Percentiles rank a stretch among this genome's conserved stretches.
phyloP scores from a whole-genome alignment of 2,113 vertebrate species.

The Oncorhynchus tshawytscha region DNA sequence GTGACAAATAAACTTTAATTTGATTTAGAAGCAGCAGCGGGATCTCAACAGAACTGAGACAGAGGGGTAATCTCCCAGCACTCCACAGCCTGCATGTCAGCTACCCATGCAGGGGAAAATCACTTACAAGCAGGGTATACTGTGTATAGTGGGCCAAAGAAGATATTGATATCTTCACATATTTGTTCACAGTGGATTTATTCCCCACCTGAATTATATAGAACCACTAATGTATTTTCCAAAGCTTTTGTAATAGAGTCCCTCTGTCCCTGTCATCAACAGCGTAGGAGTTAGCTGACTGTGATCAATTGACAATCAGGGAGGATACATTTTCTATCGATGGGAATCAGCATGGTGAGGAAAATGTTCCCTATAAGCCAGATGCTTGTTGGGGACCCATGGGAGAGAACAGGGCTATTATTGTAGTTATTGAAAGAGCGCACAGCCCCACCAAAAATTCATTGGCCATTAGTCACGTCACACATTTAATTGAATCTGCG shows the following conservation, averaged over 20 bases:
- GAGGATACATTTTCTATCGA: not conserved
- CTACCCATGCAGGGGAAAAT: too few relatives aligned
- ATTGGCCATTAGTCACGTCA: conserved; percentile 13
- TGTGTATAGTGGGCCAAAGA: too few relatives aligned
- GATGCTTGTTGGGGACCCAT: not conserved
- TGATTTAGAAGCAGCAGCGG: not conserved
- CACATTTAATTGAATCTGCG: conserved; percentile 18
- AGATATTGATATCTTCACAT: too few relatives aligned
- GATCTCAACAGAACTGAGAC: not conserved
- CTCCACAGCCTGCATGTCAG: too few relatives aligned
- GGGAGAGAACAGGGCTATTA: conserved; percentile 4
- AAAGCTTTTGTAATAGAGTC: too few relatives aligned
- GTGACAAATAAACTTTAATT: too few relatives aligned
- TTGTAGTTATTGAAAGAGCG: conserved; percentile 9
- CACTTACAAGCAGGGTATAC: too few relatives aligned
- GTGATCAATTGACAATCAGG: not conserved
- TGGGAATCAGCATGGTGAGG: not conserved
- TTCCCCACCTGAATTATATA: too few relatives aligned
- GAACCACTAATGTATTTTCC: too few relatives aligned
- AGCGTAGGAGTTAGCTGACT: not conserved
- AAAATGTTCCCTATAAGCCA: not conserved
- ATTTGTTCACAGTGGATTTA: too few relatives aligned
- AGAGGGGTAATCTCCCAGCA: too few relatives aligned
- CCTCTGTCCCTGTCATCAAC: too few relatives aligned
- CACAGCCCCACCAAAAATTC: conserved; percentile 6